phyloP scores from a whole-genome alignment of 1,140 invertebrate genomes.

The Leguminivora glycinivorella region DNA sequence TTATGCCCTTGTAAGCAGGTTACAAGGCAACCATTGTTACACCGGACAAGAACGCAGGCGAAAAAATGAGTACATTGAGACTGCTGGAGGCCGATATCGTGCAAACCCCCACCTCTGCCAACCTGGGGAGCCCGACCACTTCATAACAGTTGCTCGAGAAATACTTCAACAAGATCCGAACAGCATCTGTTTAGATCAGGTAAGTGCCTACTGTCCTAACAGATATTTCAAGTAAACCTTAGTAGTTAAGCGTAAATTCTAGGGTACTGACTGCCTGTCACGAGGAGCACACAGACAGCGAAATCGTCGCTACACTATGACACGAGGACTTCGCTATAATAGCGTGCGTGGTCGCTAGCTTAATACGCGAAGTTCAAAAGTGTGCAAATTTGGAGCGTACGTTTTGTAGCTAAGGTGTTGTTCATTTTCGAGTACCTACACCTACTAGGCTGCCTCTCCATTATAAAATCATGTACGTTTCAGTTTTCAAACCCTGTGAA shows the following conservation, averaged over 20 bases:
- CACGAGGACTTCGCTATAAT: too few species aligned
- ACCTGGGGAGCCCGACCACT: constrained; percentile 90
- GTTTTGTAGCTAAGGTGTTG: too few species aligned
- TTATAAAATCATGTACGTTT: constrained; percentile 28
- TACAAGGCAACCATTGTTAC: constrained; percentile 98
- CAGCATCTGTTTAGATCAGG: constrained; percentile 95
- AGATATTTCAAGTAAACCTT: too few species aligned
- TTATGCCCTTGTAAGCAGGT: constrained; percentile 62
- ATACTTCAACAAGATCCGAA: constrained; percentile 91
- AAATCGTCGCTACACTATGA: too few species aligned
- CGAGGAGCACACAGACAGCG: too few species aligned
- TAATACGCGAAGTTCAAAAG: too few species aligned
- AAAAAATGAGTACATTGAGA: constrained; percentile 92
- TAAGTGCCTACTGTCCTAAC: too few species aligned
- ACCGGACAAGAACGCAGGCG: constrained; percentile 98
- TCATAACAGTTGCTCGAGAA: constrained; percentile 93
- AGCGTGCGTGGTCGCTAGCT: too few species aligned
- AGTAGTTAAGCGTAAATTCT: too few species aligned
- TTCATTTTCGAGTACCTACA: too few species aligned
- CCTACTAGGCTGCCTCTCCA: background rate
- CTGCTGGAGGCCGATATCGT: constrained; percentile 96
- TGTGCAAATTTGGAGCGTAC: too few species aligned
- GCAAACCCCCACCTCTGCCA: constrained; percentile 93
- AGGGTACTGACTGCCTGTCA: too few species aligned
- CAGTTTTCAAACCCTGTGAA: constrained; percentile 93